These are phyloP conservation scores for Ibycter americanus DNA, from an alignment of 2,797 vertebrate species.

Conservation along the genomic window DNA sequence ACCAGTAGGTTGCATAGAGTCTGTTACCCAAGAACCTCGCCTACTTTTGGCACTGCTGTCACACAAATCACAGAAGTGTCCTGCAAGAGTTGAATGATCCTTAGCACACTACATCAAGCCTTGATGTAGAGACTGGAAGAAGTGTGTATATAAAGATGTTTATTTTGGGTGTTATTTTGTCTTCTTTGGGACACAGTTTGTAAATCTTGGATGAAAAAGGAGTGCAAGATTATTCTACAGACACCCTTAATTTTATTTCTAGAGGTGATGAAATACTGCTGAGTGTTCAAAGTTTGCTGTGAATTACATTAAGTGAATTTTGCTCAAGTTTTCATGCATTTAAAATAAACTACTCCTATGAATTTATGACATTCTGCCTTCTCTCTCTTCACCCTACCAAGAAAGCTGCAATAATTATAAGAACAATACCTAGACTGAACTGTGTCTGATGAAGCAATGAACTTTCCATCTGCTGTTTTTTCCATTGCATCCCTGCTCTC, in stretches of 20 bases:
- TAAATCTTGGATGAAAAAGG: background rate
- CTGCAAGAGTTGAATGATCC: background rate
- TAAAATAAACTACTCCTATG: conserved; percentile 23
- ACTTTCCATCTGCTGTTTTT: background rate
- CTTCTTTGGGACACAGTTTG: background rate
- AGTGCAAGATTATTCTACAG: conserved; percentile 5
- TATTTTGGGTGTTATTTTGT: background rate
- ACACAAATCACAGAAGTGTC: background rate
- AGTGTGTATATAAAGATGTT: background rate
- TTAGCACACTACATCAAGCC: background rate
- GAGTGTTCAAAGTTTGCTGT: background rate
- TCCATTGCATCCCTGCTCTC: background rate
- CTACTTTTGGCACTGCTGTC: conserved; percentile 1
- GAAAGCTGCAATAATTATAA: background rate
- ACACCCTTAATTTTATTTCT: conserved; percentile 15
- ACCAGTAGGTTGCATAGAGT: conserved; percentile 33
- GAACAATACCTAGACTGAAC: background rate
- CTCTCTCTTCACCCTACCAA: background rate
- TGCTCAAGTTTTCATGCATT: background rate
- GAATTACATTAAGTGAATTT: background rate
- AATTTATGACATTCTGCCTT: background rate
- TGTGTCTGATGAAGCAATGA: background rate
- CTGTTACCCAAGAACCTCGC: conserved; percentile 6
- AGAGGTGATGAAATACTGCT: background rate
- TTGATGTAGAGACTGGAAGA: conserved; percentile 19